phyloP scores from a whole-genome alignment of 2,888 invertebrate genomes.

The Agapostemon virescens region DNA sequence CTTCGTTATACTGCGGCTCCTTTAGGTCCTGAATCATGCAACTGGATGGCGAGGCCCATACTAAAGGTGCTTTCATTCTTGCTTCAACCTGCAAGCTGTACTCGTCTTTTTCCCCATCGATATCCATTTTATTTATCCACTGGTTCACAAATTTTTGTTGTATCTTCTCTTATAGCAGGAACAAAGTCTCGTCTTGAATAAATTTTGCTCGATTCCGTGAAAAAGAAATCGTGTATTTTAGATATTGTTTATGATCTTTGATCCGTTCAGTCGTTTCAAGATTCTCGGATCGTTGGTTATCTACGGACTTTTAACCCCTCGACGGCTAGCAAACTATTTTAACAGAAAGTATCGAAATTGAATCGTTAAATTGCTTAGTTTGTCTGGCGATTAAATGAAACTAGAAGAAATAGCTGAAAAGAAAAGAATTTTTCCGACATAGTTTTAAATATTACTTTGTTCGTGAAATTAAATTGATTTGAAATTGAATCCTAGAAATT shows the following conservation, averaged over 20 bases:
- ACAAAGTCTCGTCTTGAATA: neutral
- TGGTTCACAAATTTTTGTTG: neutral
- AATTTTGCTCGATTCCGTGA: neutral
- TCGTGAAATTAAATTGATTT: no score
- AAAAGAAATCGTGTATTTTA: neutral
- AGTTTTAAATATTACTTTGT: no score
- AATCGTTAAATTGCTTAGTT: no score
- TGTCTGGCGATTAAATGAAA: no score
- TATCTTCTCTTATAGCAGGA: no score
- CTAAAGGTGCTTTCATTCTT: conserved; percentile 67
- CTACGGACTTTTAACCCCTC: neutral
- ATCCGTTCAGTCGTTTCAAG: no score
- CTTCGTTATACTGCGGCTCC: conserved; percentile 71
- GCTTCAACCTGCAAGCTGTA: conserved; percentile 53
- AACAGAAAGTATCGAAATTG: no score
- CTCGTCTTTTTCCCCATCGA: conserved; percentile 50
- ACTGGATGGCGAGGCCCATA: conserved; percentile 66
- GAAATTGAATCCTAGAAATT: no score
- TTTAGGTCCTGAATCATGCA: conserved; percentile 72
- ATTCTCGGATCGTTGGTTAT: neutral
- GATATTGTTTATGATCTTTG: neutral
- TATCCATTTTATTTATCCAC: neutral
- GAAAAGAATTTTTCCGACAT: no score
- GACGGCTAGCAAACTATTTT: neutral
- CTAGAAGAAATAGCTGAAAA: no score